Conservation (phyloP, 2,888 invertebrate genomes). For the Microdon myrmicae region DNA sequence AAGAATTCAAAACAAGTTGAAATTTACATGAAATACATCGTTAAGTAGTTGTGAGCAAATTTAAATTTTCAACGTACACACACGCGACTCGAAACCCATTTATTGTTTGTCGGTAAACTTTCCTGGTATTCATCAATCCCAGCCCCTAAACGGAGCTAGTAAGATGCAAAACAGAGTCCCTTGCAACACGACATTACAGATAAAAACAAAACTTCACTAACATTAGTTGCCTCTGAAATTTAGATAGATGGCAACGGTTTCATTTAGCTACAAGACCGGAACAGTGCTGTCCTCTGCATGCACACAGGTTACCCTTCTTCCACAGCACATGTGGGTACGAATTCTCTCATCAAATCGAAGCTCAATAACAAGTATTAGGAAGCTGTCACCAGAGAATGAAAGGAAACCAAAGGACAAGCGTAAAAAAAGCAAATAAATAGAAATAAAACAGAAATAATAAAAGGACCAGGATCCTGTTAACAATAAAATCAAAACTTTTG, state of each 20-base stretch:
- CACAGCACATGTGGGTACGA: no score
- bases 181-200: slow-evolving; percentile 38
- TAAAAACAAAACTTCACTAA: slow-evolving; percentile 1
- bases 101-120: slow-evolving; percentile 28
- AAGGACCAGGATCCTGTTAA: slow-evolving; percentile 41
- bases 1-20: no score
- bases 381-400: no score
- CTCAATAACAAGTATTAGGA: slow-evolving; percentile 19
- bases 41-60: slow-evolving; percentile 19
- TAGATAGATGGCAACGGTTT: no score
- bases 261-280: no score
- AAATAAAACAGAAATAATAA: no score
- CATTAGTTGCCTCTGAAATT: no score
- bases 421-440: slow-evolving; percentile 6
- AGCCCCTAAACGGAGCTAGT: not conserved
- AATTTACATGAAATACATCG: slow-evolving; percentile 26
- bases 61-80: slow-evolving; percentile 10
- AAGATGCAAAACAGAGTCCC: slow-evolving; percentile 33
- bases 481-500: slow-evolving; percentile 50
- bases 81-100: not conserved
- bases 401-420: slow-evolving; percentile 7
- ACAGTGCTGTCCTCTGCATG: no score
- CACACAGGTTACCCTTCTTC: no score
- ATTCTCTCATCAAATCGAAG: slow-evolving; percentile 28
- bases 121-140: slow-evolving; percentile 42